These are phyloP conservation scores for Nomada fucata DNA, from an alignment of 2,888 invertebrate species.

Conservation along the genomic window DNA sequence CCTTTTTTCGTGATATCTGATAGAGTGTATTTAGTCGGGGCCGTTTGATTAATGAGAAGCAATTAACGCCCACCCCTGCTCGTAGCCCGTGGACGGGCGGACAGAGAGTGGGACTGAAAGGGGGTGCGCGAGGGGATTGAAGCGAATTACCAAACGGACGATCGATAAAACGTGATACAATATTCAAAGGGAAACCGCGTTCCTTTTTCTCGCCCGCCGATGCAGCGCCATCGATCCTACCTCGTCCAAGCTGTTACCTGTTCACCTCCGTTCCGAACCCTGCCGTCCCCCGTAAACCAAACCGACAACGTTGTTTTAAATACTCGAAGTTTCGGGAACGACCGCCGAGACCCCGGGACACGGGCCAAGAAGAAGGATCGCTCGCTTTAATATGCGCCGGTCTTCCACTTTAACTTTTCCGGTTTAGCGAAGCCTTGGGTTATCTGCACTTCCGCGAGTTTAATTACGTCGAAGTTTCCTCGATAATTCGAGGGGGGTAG, in stretches of 20 bases:
- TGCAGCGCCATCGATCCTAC: constrained; percentile 38
- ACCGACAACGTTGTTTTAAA: constrained; percentile 68
- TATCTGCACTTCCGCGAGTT: constrained; percentile 80
- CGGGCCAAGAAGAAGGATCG: constrained; percentile 59
- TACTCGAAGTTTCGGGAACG: constrained; percentile 62
- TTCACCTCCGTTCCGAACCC: not conserved
- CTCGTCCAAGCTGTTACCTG: not conserved
- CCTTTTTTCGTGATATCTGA: constrained; percentile 43
- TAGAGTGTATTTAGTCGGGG: constrained; percentile 47
- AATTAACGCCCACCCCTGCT: constrained; percentile 43
- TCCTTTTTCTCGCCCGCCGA: constrained; percentile 11
- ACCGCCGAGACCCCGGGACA: constrained; percentile 42
- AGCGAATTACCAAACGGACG: constrained; percentile 26
- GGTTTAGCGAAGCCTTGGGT: constrained; percentile 77
- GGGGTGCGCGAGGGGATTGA: not conserved
- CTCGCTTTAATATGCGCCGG: constrained; percentile 76
- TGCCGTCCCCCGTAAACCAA: constrained; percentile 29
- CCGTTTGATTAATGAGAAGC: constrained; percentile 55
- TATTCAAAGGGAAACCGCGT: constrained; percentile 19
- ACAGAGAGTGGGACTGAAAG: too few species aligned
- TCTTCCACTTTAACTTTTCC: constrained; percentile 81
- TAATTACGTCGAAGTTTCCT: constrained; percentile 82
- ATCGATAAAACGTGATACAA: constrained; percentile 40
- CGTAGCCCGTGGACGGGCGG: not conserved
- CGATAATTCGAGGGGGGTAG: constrained; percentile 78